phyloP scores from a whole-genome alignment of 2,113 vertebrate species.

The Dissostichus mawsoni region DNA sequence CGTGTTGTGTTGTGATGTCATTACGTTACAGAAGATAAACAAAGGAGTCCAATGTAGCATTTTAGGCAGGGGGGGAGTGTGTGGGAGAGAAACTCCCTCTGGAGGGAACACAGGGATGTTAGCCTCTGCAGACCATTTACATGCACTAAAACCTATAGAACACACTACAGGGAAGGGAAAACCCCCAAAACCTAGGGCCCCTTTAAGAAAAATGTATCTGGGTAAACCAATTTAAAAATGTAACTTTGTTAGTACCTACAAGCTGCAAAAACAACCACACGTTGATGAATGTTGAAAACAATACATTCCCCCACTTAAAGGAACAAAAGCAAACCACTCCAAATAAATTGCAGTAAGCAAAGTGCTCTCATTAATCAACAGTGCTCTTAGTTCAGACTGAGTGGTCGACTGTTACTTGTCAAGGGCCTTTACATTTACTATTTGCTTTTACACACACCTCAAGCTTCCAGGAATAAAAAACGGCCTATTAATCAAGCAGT shows the following conservation, averaged over 20 bases:
- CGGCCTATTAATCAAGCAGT: slow-evolving; percentile 63
- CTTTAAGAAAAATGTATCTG: background rate
- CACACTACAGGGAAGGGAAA: too few species aligned
- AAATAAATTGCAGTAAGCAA: slow-evolving; percentile 65
- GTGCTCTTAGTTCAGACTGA: slow-evolving; percentile 40
- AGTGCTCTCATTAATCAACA: slow-evolving; percentile 69
- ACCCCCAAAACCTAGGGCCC: too few species aligned
- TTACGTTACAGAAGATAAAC: too few species aligned
- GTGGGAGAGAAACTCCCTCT: too few species aligned
- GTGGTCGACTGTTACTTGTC: slow-evolving; percentile 51
- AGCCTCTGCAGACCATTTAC: too few species aligned
- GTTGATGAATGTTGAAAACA: slow-evolving; percentile 37
- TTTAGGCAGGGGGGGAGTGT: too few species aligned
- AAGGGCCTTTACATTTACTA: slow-evolving; percentile 56
- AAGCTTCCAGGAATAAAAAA: slow-evolving; percentile 57
- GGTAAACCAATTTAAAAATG: slow-evolving; percentile 38
- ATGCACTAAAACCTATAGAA: too few species aligned
- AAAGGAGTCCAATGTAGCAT: too few species aligned
- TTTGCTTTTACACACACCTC: slow-evolving; percentile 58
- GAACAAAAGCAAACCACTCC: slow-evolving; percentile 53
- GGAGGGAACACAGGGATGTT: too few species aligned
- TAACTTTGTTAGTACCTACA: slow-evolving; percentile 29
- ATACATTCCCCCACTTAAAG: slow-evolving; percentile 51
- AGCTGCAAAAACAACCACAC: slow-evolving; percentile 5
- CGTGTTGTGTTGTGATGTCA: too few species aligned